A percentile compares a stretch with the other conserved stretches of the same genome.
phyloP scores from a whole-genome alignment of 1,140 invertebrate species.

The Galendromus occidentalis region DNA sequence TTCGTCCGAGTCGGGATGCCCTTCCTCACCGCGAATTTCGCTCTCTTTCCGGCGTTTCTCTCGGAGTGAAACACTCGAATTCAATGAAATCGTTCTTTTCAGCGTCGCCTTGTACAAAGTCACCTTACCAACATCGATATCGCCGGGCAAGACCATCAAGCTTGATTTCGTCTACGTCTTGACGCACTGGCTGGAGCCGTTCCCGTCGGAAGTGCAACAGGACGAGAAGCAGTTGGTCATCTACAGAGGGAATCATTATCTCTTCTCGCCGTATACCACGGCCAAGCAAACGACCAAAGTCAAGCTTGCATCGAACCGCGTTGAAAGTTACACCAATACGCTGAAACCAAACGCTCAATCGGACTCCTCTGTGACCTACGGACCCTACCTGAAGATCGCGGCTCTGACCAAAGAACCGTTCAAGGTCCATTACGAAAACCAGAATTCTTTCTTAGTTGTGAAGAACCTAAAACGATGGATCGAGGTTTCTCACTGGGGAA shows the following conservation, averaged over 20 bases:
- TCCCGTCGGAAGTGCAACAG: conserved; percentile 68
- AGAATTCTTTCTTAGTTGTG: conserved; percentile 77
- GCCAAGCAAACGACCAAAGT: conserved; percentile 58
- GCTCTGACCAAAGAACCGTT: conserved; percentile 33
- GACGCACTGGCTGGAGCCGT: conserved; percentile 50
- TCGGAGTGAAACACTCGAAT: background rate
- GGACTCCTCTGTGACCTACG: conserved; percentile 61
- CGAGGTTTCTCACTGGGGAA: conserved; percentile 97
- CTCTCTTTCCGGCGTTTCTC: no score
- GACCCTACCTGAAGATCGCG: conserved; percentile 55
- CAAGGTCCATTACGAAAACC: conserved; percentile 78
- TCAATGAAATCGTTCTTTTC: no score
- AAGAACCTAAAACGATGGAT: conserved; percentile 62
- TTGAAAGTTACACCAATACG: conserved; percentile 64
- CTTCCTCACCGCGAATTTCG: conserved; percentile 14
- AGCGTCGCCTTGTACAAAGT: conserved; percentile 18
- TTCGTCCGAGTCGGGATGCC: conserved; percentile 12
- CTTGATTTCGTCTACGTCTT: conserved; percentile 51
- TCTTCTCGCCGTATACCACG: conserved; percentile 59
- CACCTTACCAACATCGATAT: conserved; percentile 24
- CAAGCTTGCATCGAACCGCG: conserved; percentile 41
- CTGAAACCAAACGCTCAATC: conserved; percentile 56
- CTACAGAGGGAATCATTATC: conserved; percentile 60
- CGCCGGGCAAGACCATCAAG: conserved; percentile 24
- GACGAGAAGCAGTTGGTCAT: conserved; percentile 79